Evolutionary conservation across 2,888 invertebrate genomes (phyloP).

Genomic region (Campoletis raptor): DNA sequence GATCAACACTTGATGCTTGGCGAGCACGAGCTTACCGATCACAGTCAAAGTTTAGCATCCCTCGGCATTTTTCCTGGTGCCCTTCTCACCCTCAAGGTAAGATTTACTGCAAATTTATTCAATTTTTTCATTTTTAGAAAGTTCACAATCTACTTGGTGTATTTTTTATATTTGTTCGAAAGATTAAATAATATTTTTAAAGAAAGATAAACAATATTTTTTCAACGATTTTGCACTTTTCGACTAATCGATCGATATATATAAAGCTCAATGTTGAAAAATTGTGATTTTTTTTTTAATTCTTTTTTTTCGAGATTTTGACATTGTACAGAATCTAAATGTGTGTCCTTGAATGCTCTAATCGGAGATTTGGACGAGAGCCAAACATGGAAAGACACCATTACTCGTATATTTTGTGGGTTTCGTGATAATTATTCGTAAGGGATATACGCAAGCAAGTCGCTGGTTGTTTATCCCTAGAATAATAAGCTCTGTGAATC

Average conservation of each 20-base stretch:
- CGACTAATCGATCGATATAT: no score
- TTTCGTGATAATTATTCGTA: conserved; percentile 40
- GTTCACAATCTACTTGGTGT: background rate
- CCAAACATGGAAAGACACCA: conserved; percentile 15
- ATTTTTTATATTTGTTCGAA: background rate
- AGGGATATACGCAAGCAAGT: conserved; percentile 15
- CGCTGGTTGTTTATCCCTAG: conserved; percentile 44
- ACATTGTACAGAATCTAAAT: background rate
- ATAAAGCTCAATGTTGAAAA: no score
- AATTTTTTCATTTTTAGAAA: background rate
- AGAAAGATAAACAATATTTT: no score
- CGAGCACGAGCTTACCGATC: conserved; percentile 81
- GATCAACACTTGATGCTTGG: conserved; percentile 82
- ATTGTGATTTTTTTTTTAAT: background rate
- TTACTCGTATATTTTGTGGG: conserved; percentile 13
- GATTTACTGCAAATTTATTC: conserved; percentile 18
- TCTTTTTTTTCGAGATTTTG: background rate
- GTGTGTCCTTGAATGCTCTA: background rate
- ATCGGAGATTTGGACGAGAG: background rate
- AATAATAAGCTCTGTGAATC: conserved; percentile 43
- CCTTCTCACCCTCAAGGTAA: conserved; percentile 81
- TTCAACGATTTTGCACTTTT: no score
- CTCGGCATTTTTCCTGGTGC: conserved; percentile 82
- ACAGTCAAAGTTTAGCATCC: conserved; percentile 80
- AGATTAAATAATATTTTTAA: background rate